These are phyloP conservation scores for Poeciliopsis turneri DNA, from an alignment of 2,797 vertebrate genomes.

Conservation along the genomic window DNA sequence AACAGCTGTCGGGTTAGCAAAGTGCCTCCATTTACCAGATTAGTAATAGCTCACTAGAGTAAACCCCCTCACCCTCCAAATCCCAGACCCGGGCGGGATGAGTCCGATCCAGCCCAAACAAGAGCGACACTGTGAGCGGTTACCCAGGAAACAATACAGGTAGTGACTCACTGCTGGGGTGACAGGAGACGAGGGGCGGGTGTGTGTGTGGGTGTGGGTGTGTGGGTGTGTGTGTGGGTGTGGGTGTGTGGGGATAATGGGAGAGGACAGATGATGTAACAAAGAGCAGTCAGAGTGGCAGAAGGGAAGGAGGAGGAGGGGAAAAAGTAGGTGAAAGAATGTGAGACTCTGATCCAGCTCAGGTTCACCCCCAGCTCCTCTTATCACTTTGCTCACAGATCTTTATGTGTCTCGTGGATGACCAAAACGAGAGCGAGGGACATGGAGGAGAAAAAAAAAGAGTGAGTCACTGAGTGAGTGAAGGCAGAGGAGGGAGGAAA, in stretches of 20 bases:
- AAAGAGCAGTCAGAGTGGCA: conserved; percentile 76
- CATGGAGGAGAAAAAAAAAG: conserved; percentile 44
- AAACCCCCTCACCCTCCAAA: conserved; percentile 43
- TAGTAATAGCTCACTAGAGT: conserved; percentile 49
- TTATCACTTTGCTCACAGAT: conserved; percentile 11
- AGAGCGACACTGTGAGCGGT: conserved; percentile 73
- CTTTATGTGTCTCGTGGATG: conserved; percentile 51
- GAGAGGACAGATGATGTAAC: conserved; percentile 83
- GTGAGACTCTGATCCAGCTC: conserved; percentile 70
- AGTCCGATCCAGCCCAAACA: conserved; percentile 65
- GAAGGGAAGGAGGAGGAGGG: conserved; percentile 45
- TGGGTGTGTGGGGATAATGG: conserved; percentile 66
- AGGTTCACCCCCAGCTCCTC: conserved; percentile 51
- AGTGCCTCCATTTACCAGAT: conserved; percentile 71
- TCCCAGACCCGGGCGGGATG: conserved; percentile 53
- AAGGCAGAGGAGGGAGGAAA: conserved; percentile 33
- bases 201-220: conserved; percentile 43
- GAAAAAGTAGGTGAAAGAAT: conserved; percentile 48
- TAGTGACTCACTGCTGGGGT: conserved; percentile 78
- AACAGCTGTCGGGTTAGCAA: conserved; percentile 37
- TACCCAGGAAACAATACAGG: conserved; percentile 82
- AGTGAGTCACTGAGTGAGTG: conserved; percentile 68
- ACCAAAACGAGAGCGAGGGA: conserved; percentile 52
- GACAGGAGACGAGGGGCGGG: conserved; percentile 37
- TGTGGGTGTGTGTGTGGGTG: conserved; percentile 48